Conservation (phyloP, 2,797 vertebrate genomes). For the Micromesistius poutassou region DNA sequence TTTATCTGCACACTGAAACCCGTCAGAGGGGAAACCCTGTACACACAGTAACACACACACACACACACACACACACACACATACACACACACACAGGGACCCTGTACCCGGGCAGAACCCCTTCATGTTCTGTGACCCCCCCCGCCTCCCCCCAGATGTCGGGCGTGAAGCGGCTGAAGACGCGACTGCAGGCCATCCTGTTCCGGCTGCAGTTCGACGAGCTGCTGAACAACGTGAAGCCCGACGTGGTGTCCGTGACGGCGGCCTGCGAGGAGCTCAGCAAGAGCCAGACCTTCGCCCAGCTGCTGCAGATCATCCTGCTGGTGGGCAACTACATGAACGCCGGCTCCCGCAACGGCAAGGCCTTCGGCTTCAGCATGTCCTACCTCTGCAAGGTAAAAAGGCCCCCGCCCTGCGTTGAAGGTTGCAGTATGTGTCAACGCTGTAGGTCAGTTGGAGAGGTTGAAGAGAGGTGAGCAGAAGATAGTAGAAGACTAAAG, state of each 20-base stretch:
- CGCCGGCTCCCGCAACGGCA: constrained; percentile 85
- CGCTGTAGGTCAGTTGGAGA: not conserved
- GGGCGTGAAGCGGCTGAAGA: constrained; percentile 75
- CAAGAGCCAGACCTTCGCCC: constrained; percentile 78
- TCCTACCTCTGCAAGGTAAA: constrained; percentile 83
- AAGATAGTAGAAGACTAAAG: not conserved
- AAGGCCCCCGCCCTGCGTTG: not conserved
- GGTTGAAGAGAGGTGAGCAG: not conserved
- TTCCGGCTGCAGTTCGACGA: constrained; percentile 89
- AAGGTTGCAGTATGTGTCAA: not conserved
- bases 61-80: constrained; percentile 2
- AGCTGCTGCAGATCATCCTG: constrained; percentile 80
- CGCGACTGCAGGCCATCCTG: constrained; percentile 81
- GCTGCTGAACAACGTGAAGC: constrained; percentile 88
- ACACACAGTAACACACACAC: not conserved
- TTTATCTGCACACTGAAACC: not conserved
- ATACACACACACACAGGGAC: not conserved
- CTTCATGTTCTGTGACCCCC: not conserved
- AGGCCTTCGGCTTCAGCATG: constrained; percentile 84
- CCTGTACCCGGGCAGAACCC: not conserved
- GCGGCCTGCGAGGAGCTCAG: constrained; percentile 87
- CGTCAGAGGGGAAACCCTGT: not conserved
- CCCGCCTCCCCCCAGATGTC: constrained; percentile 74
- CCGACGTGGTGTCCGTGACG: constrained; percentile 87
- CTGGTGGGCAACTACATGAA: constrained; percentile 91